phyloP scores from a whole-genome alignment of 2,888 invertebrate genomes.

The Spatulosminthurus flaviceps region DNA sequence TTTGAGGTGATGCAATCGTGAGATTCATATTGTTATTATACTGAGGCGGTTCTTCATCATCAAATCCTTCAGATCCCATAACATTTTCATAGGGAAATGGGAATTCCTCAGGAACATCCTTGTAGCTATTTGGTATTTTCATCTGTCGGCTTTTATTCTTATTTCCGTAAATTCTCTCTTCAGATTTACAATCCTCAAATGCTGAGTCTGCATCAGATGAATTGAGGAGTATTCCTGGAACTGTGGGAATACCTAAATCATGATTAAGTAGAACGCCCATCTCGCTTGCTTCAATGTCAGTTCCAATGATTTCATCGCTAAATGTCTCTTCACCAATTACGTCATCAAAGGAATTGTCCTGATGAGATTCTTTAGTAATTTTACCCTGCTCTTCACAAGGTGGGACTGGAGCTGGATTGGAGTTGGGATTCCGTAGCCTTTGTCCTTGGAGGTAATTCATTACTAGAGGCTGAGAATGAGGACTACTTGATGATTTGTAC shows the following conservation, averaged over 20 bases:
- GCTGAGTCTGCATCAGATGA: conserved; percentile 33
- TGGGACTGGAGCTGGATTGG: conserved; percentile 5
- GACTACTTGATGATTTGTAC: conserved; percentile 34
- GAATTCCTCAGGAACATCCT: neutral
- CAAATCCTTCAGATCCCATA: neutral
- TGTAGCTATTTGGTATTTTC: neutral
- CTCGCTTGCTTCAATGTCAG: conserved; percentile 6
- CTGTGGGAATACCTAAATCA: conserved; percentile 19
- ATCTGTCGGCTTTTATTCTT: conserved; percentile 22
- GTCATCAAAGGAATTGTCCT: conserved; percentile 35
- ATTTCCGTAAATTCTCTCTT: neutral
- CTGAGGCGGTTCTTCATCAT: neutral
- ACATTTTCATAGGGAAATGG: conserved; percentile 26
- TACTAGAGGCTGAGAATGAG: conserved; percentile 21
- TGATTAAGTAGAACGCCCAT: neutral
- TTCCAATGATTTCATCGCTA: conserved; percentile 15
- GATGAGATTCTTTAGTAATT: conserved; percentile 33
- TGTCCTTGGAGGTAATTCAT: conserved; percentile 27
- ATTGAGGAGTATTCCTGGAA: conserved; percentile 6
- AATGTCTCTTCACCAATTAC: conserved; percentile 38
- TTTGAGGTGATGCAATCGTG: neutral
- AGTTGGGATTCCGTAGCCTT: neutral
- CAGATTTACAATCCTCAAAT: conserved; percentile 15
- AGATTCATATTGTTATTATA: conserved; percentile 6
- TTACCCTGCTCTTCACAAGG: neutral